A percentile compares a stretch with the other conserved stretches of the same genome.
phyloP scores from a whole-genome alignment of 2,888 invertebrate genomes.

The Timema cristinae region DNA sequence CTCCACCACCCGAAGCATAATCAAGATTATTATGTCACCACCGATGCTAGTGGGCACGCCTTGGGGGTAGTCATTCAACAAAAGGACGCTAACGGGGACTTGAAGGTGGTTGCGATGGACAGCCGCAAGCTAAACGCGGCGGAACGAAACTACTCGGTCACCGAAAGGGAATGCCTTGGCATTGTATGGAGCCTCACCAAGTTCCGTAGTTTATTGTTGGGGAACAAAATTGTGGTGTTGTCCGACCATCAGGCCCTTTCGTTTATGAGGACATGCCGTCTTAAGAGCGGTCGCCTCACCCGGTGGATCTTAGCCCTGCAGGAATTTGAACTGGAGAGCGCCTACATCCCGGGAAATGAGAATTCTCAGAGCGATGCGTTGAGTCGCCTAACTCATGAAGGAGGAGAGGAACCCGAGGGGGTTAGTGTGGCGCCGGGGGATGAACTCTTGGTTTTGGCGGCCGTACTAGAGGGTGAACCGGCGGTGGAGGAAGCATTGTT shows the following conservation, averaged over 20 bases:
- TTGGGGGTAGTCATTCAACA: too few species aligned
- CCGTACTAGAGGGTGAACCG: too few species aligned
- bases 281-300: constrained; percentile 27
- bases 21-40: too few species aligned
- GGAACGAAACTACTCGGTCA: constrained; percentile 25
- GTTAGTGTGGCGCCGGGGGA: too few species aligned
- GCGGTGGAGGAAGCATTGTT: neutral
- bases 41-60: too few species aligned
- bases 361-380: constrained; percentile 29
- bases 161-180: constrained; percentile 30
- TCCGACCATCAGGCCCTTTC: constrained; percentile 29
- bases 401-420: neutral
- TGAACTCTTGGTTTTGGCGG: too few species aligned
- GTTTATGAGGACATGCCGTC: constrained; percentile 29
- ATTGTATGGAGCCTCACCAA: constrained; percentile 29
- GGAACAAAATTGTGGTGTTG: constrained; percentile 25
- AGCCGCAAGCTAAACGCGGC: constrained; percentile 28
- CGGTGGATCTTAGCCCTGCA: constrained; percentile 32
- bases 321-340: constrained; percentile 28
- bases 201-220: constrained; percentile 28
- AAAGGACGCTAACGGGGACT: neutral
- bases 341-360: constrained; percentile 24
- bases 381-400: neutral
- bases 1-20: too few species aligned
- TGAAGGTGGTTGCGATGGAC: constrained; percentile 24